Evolutionary conservation across 2,888 invertebrate species (phyloP).

Genomic region (Anaspis maculata): DNA sequence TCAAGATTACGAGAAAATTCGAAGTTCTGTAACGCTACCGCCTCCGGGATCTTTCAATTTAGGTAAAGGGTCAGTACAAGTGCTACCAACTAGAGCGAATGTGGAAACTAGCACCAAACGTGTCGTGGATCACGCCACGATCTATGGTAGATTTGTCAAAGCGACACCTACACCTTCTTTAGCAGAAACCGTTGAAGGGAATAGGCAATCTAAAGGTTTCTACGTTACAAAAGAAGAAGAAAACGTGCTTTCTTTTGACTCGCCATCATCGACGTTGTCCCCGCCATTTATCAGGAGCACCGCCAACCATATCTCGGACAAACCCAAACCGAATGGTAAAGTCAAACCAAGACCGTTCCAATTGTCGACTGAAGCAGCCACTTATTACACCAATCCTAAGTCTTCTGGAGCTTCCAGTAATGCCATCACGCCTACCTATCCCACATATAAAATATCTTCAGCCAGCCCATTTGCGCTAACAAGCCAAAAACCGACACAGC

Average conservation of each 20-base stretch:
- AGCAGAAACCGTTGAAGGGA: background rate
- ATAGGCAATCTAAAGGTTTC: constrained; percentile 1
- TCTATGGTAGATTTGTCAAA: constrained; percentile 35
- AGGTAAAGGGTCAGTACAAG: background rate
- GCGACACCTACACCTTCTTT: constrained; percentile 19
- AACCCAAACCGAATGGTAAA: constrained; percentile 3
- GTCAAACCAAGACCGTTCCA: constrained; percentile 25
- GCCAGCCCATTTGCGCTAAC: constrained; percentile 33
- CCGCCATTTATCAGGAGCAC: background rate
- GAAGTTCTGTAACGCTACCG: background rate
- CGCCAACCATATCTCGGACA: background rate
- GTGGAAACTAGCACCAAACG: constrained; percentile 27
- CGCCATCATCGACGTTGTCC: background rate
- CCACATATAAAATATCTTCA: constrained; percentile 31
- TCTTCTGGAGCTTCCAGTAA: constrained; percentile 12
- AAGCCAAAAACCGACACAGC: constrained; percentile 21
- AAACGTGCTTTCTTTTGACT: background rate
- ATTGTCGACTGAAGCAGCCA: constrained; percentile 9
- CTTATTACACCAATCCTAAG: background rate
- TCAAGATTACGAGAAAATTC: no score
- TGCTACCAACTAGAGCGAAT: background rate
- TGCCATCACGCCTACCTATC: constrained; percentile 10
- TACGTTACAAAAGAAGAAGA: background rate
- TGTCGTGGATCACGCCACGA: constrained; percentile 41
- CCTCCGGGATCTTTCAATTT: constrained; percentile 4